Conservation (phyloP, 2,797 vertebrate genomes). For the Podarcis lilfordi region DNA sequence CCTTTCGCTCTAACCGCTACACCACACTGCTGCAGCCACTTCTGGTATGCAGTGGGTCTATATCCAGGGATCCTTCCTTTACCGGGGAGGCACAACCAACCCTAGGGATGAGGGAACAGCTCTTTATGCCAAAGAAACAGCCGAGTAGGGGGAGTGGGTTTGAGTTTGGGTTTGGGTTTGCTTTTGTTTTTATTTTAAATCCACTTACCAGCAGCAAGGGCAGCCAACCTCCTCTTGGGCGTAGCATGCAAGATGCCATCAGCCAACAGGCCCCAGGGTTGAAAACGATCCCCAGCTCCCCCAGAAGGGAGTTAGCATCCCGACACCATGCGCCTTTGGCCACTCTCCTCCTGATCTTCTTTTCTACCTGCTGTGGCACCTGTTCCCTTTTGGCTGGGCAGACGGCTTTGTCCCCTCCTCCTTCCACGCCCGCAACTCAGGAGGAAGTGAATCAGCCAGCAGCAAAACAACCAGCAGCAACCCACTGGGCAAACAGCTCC, state of each 20-base stretch:
- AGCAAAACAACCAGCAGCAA: background rate
- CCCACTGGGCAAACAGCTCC: background rate
- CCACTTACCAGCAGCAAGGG: conserved; percentile 23
- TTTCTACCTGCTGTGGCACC: background rate
- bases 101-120: background rate
- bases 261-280: background rate
- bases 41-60: background rate
- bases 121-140: background rate
- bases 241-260: conserved; percentile 9
- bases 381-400: conserved; percentile 1
- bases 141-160: background rate
- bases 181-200: background rate
- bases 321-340: background rate
- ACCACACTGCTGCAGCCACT: background rate
- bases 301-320: background rate
- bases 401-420: background rate
- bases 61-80: background rate
- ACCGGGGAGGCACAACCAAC: background rate
- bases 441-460: background rate
- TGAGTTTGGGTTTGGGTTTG: background rate
- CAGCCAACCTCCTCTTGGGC: background rate
- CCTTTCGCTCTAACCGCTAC: too few relatives aligned
- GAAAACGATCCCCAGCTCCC: background rate
- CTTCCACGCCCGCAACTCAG: background rate
- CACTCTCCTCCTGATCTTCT: background rate